These are phyloP conservation scores for Leuciscus idus DNA, from an alignment of 2,113 vertebrate genomes.

Conservation along the genomic window DNA sequence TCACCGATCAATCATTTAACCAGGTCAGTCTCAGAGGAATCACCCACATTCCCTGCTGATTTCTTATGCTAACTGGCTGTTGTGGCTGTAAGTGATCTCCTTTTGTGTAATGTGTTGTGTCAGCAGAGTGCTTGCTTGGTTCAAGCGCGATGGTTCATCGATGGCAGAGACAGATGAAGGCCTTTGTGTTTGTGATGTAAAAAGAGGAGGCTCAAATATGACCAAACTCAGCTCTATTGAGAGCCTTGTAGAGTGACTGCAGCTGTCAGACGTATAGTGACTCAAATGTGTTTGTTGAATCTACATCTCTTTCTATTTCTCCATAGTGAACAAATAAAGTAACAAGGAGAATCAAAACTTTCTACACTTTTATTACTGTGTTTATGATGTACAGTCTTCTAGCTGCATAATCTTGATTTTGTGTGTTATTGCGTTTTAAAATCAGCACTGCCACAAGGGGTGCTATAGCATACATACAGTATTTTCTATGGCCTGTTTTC, in stretches of 20 bases:
- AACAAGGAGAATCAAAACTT: not conserved
- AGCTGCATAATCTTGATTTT: too few relatives aligned
- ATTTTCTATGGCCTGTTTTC: too few relatives aligned
- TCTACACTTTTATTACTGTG: not conserved
- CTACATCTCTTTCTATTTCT: constrained; percentile 21
- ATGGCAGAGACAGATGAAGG: constrained; percentile 71
- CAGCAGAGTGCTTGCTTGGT: constrained; percentile 11
- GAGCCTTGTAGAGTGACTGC: constrained; percentile 30
- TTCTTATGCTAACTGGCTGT: constrained; percentile 38
- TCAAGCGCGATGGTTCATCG: constrained; percentile 60
- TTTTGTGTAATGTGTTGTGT: constrained; percentile 31
- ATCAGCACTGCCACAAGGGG: too few relatives aligned
- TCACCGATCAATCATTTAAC: constrained; percentile 27
- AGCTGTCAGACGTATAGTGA: not conserved
- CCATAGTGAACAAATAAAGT: not conserved
- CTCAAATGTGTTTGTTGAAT: not conserved
- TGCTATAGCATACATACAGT: too few relatives aligned
- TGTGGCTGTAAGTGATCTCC: constrained; percentile 35
- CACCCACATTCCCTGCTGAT: constrained; percentile 31
- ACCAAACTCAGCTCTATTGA: constrained; percentile 19
- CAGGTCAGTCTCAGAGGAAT: constrained; percentile 27
- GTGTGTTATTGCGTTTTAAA: too few relatives aligned
- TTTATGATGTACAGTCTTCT: not conserved
- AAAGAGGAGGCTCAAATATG: constrained; percentile 19
- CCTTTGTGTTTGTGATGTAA: constrained; percentile 70